These are phyloP conservation scores for Gortyna flavago DNA, from an alignment of 2,888 invertebrate species.

Conservation along the genomic window DNA sequence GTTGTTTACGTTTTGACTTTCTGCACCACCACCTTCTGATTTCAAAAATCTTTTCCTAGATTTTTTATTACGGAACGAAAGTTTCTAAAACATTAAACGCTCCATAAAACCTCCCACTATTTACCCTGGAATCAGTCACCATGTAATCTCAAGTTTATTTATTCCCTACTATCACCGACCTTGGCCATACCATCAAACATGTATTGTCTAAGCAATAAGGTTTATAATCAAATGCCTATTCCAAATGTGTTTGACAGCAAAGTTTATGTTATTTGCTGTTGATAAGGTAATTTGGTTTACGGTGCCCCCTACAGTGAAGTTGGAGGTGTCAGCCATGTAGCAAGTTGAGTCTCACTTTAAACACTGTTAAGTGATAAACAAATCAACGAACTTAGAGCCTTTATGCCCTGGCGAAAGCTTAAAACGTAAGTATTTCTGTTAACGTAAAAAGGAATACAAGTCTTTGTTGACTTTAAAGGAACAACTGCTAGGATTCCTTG, in stretches of 20 bases:
- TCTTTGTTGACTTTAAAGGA: constrained; percentile 25
- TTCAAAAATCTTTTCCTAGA: not conserved
- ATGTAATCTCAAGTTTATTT: constrained; percentile 72
- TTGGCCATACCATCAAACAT: not conserved
- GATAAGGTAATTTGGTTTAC: constrained; percentile 78
- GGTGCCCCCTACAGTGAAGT: constrained; percentile 59
- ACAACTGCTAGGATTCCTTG: constrained; percentile 10
- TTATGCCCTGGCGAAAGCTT: not conserved
- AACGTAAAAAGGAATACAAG: constrained; percentile 20
- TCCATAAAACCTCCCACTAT: constrained; percentile 65
- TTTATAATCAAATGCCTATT: constrained; percentile 20
- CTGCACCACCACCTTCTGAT: not conserved
- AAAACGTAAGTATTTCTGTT: not conserved
- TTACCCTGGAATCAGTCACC: constrained; percentile 71
- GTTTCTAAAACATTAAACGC: constrained; percentile 20
- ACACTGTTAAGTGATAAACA: not conserved
- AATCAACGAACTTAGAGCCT: not conserved
- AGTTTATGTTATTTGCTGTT: constrained; percentile 71
- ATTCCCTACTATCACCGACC: constrained; percentile 62
- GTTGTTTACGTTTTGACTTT: not conserved
- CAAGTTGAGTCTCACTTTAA: constrained; percentile 1
- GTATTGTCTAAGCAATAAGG: constrained; percentile 26
- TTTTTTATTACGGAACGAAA: constrained; percentile 1
- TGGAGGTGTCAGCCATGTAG: constrained; percentile 21
- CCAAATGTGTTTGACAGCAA: constrained; percentile 34